Percentiles rank a stretch among this genome's conserved stretches.
Conservation (phyloP, 2,888 invertebrate species). For the Napeogenes inachia region DNA sequence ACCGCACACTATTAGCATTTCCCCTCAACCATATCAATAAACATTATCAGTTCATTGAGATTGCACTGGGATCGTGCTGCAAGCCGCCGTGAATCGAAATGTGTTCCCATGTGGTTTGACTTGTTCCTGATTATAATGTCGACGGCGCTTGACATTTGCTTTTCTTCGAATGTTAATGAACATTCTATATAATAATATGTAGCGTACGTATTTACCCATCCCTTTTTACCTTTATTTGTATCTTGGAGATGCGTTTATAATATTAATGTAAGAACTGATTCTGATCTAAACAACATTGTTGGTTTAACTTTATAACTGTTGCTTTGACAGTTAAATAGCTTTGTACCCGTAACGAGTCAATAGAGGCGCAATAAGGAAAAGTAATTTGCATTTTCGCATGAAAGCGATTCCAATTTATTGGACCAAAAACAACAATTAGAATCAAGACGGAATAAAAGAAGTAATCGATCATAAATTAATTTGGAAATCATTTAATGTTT, state of each 20-base stretch:
- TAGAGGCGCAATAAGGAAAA: slow-evolving; percentile 4
- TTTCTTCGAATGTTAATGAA: slow-evolving; percentile 27
- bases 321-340: background rate
- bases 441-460: background rate
- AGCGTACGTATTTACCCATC: slow-evolving; percentile 13
- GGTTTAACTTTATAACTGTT: background rate
- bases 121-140: slow-evolving; percentile 29
- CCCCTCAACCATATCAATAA: background rate
- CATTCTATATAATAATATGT: slow-evolving; percentile 16
- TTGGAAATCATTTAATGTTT: background rate
- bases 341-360: background rate
- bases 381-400: slow-evolving; percentile 1
- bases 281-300: no score
- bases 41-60: slow-evolving; percentile 7
- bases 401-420: slow-evolving; percentile 3
- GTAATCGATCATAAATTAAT: background rate
- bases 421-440: background rate
- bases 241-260: background rate
- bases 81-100: slow-evolving; percentile 18
- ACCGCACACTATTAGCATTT: slow-evolving; percentile 1
- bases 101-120: slow-evolving; percentile 25
- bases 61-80: slow-evolving; percentile 16
- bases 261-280: no score
- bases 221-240: background rate
- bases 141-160: slow-evolving; percentile 26